Evolutionary conservation across 1,140 invertebrate species (phyloP).

Genomic region (Listronotus bonariensis): DNA sequence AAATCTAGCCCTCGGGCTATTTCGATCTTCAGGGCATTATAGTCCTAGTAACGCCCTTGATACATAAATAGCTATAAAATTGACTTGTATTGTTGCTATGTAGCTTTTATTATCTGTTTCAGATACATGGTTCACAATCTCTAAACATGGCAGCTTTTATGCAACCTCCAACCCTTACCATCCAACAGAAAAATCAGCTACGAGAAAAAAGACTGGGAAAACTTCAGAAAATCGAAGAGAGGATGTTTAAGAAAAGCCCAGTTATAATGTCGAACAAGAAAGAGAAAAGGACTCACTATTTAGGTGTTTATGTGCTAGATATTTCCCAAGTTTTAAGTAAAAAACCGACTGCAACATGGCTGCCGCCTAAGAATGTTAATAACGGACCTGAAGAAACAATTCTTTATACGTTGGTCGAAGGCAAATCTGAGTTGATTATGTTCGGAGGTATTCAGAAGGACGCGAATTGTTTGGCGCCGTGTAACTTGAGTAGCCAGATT

Average conservation of each 20-base stretch:
- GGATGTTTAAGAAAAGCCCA: slow-evolving; percentile 29
- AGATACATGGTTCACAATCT: slow-evolving; percentile 23
- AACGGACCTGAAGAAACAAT: slow-evolving; percentile 86
- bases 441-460: slow-evolving; percentile 92
- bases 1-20: no score
- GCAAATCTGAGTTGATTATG: slow-evolving; percentile 89
- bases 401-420: slow-evolving; percentile 85
- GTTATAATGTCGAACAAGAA: slow-evolving; percentile 18
- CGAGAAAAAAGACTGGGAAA: slow-evolving; percentile 40
- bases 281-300: slow-evolving; percentile 46
- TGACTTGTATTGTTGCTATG: no score
- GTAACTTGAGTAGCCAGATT: slow-evolving; percentile 61
- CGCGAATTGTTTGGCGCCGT: slow-evolving; percentile 57
- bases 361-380: slow-evolving; percentile 67
- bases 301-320: slow-evolving; percentile 87
- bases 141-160: slow-evolving; percentile 36
- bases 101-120: slow-evolving; percentile 8
- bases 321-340: slow-evolving; percentile 72
- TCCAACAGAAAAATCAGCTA: slow-evolving; percentile 7
- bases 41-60: no score
- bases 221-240: slow-evolving; percentile 43
- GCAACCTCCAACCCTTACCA: background rate
- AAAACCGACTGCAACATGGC: slow-evolving; percentile 75
- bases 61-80: no score
- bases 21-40: no score